Evolutionary conservation across 2,113 vertebrate genomes (phyloP).

Genomic region (Dunckerocampus dactyliophorus): DNA sequence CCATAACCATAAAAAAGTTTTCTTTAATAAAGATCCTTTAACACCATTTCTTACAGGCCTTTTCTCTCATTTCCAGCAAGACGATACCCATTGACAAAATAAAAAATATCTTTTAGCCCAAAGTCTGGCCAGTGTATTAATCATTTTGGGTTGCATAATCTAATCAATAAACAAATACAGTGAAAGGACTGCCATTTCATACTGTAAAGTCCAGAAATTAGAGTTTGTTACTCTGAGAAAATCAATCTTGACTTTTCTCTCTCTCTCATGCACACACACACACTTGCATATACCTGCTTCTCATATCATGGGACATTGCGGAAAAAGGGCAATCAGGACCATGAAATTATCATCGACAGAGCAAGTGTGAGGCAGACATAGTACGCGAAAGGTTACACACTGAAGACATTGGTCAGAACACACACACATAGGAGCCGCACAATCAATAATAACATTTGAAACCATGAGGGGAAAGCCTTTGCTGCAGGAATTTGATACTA

Average conservation of each 20-base stretch:
- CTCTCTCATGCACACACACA: slow-evolving; percentile 10
- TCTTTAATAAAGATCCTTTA: no score
- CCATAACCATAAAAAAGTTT: no score
- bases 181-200: slow-evolving; percentile 48
- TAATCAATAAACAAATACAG: no score
- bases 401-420: slow-evolving; percentile 23
- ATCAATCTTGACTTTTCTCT: slow-evolving; percentile 41
- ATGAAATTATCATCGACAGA: slow-evolving; percentile 56
- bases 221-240: slow-evolving; percentile 59
- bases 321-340: slow-evolving; percentile 50
- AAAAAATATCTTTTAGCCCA: no score
- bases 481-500: background rate
- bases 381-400: slow-evolving; percentile 48
- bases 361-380: slow-evolving; percentile 28
- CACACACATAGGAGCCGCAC: slow-evolving; percentile 12
- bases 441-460: slow-evolving; percentile 36
- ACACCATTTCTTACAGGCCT: no score
- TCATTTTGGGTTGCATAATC: no score
- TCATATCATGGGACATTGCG: slow-evolving; percentile 29
- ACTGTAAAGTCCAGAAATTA: slow-evolving; percentile 30
- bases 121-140: no score
- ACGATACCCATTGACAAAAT: no score
- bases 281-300: slow-evolving; percentile 9
- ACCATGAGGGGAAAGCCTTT: slow-evolving; percentile 1
- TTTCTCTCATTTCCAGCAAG: no score